Evolutionary conservation across 2,797 vertebrate species (phyloP).

Genomic region (Allobates femoralis): DNA sequence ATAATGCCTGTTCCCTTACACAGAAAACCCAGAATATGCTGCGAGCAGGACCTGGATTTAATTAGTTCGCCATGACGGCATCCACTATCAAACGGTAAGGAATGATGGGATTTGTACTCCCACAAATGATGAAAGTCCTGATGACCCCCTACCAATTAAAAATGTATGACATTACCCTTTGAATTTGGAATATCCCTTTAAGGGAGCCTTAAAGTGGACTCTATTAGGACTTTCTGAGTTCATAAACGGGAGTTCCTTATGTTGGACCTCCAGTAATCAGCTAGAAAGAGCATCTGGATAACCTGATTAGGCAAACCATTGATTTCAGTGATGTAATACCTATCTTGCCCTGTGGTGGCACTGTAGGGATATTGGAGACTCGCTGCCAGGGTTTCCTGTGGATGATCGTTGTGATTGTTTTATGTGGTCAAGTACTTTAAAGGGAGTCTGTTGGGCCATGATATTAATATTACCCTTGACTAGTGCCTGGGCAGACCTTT

Average conservation of each 20-base stretch:
- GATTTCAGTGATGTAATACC: neutral
- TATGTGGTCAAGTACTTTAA: no score
- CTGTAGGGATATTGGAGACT: neutral
- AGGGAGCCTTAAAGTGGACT: no score
- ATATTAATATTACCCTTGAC: no score
- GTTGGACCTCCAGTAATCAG: no score
- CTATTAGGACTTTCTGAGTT: no score
- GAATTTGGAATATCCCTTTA: slow-evolving; percentile 1
- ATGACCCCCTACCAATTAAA: neutral
- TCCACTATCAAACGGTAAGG: neutral
- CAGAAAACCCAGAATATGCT: neutral
- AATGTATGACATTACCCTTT: neutral
- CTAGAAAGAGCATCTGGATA: no score
- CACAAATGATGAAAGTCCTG: no score
- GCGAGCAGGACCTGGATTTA: neutral
- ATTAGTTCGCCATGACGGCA: neutral
- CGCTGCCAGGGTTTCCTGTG: neutral
- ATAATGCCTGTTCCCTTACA: neutral
- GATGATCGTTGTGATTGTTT: neutral
- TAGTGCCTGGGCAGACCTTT: no score
- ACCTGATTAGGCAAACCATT: neutral
- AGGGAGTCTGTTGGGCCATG: no score
- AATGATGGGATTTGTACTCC: neutral
- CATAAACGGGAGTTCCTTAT: no score
- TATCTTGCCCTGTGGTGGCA: neutral